These are phyloP conservation scores for Limnothrissa miodon DNA, from an alignment of 2,113 vertebrate genomes.

Conservation along the genomic window DNA sequence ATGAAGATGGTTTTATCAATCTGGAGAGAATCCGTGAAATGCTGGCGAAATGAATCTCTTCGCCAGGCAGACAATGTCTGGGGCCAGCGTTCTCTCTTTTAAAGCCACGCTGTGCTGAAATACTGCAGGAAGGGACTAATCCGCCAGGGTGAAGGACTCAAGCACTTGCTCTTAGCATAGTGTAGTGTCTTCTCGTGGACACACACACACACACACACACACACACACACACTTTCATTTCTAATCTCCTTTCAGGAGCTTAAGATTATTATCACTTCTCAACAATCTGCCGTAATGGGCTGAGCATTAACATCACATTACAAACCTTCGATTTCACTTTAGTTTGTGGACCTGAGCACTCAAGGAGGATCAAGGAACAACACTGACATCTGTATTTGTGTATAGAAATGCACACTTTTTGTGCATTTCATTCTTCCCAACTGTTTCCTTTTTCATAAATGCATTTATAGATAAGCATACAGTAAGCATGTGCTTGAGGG, in stretches of 20 bases:
- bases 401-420: neutral
- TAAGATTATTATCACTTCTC: constrained; percentile 14
- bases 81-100: neutral
- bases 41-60: neutral
- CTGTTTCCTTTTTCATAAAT: too few relatives aligned
- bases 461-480: too few relatives aligned
- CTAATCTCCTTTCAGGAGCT: constrained; percentile 6
- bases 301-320: neutral
- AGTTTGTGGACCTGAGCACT: neutral
- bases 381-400: neutral
- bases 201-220: neutral
- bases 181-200: neutral
- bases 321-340: constrained; percentile 3
- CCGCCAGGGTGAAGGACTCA: constrained; percentile 10
- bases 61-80: neutral
- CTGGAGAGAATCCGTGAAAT: neutral
- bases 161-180: constrained; percentile 5
- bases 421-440: too few relatives aligned
- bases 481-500: too few relatives aligned
- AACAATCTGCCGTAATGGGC: constrained; percentile 2
- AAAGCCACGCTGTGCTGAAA: constrained; percentile 2
- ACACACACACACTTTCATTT: neutral
- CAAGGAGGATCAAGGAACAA: neutral
- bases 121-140: neutral
- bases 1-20: neutral